Base-by-base conservation (phyloP, 2,888 invertebrate genomes). In the Glomeris marginata region DNA sequence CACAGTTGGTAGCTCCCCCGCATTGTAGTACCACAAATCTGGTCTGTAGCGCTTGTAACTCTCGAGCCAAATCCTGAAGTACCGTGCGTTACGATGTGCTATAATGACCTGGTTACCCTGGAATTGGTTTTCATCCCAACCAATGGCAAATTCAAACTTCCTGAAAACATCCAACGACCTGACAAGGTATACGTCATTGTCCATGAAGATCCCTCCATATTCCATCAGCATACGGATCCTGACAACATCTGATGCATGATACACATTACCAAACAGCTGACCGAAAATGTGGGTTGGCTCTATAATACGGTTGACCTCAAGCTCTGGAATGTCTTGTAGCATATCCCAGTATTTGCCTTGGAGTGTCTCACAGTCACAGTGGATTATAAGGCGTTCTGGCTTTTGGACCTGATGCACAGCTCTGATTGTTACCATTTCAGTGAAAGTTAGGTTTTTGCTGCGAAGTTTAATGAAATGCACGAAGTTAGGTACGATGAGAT, bases 11-110 rank as follows among this genome's bases (percentile, higher is more conserved):
- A 60, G 56, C 46, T 66, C 61, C 5, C 67, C 68, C 11, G 67
- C 67, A 58, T 68, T 68, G 54, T 65, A 67, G 53, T 68, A 68
- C 64, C 65, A 64, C 34, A 58, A 55, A 37, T 57, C 47, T 13
- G 63, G 62, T 36, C 57, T 56, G 53, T 67, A 67, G 8, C 56
- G 52, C 36, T 56, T 57, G 54, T 67, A 67, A 15, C 65, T 61
- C 15, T 62, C 57, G 33, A 64, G 54, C 66, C 66, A 67, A 1
- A 59, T 50, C 41, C 52, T 51, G 10, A 66, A 54, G 56, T 67
- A 65, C 41, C 63, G 55, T 0, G 67, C 65, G 52, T 63, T 57
- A 54, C 61, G 62, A 41, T 64, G 61, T 1, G 62, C 66, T 45
- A 67, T 56, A 47, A 67, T 50, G 15, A 67, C 59, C 11, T 42